Conservation (phyloP, 2,113 vertebrate species). For the Perccottus glenii region DNA sequence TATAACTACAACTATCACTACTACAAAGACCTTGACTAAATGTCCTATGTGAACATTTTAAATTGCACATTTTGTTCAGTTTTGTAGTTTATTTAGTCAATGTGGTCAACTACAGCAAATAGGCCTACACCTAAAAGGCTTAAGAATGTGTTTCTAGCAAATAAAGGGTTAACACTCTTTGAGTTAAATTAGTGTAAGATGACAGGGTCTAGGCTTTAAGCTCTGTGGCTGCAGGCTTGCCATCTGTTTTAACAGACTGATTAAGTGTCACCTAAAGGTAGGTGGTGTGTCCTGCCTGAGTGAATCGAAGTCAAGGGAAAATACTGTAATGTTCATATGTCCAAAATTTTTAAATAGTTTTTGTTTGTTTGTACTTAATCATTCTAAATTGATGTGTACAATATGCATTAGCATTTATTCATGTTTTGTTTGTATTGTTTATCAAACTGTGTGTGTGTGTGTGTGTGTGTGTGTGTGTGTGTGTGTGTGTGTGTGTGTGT, state of each 20-base stretch:
- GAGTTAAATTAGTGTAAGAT: constrained; percentile 28
- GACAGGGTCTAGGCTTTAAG: constrained; percentile 17
- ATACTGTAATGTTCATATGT: no score
- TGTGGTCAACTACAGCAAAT: no score
- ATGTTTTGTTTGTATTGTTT: background rate
- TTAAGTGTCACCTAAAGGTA: constrained; percentile 34
- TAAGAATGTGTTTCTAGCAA: background rate
- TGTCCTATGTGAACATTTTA: no score
- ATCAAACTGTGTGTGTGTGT: background rate
- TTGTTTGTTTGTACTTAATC: background rate
- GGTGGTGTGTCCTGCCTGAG: background rate
- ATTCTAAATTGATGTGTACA: no score
- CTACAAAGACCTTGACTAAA: no score
- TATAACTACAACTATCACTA: no score
- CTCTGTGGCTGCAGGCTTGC: constrained; percentile 32
- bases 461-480: no score
- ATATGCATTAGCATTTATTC: no score
- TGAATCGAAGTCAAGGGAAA: background rate
- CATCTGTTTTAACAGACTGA: constrained; percentile 59
- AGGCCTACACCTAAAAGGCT: background rate
- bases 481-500: background rate
- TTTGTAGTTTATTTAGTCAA: no score
- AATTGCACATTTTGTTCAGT: no score
- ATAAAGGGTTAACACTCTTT: constrained; percentile 35
- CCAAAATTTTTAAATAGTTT: background rate